These are phyloP conservation scores for Karalla daura DNA, from an alignment of 2,797 vertebrate genomes.

Conservation along the genomic window DNA sequence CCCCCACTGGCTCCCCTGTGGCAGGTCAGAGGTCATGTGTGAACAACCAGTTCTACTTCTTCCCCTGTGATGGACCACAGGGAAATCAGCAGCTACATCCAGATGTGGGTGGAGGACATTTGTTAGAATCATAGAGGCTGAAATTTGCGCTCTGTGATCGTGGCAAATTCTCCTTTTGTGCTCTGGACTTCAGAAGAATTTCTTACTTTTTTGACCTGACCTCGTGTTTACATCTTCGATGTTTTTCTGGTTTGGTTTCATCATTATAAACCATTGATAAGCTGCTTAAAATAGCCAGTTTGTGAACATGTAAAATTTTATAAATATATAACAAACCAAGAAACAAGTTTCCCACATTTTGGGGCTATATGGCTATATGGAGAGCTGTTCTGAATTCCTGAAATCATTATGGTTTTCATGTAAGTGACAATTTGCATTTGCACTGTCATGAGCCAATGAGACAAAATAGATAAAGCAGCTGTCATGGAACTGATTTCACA, in stretches of 20 bases:
- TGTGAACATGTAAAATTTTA: background rate
- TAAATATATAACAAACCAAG: no score
- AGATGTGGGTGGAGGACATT: slow-evolving; percentile 78
- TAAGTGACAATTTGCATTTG: slow-evolving; percentile 3
- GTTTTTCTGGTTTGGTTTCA: slow-evolving; percentile 8
- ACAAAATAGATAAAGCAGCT: background rate
- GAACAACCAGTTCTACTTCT: slow-evolving; percentile 76
- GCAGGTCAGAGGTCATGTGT: slow-evolving; percentile 78
- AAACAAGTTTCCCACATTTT: no score
- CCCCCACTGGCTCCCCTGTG: slow-evolving; percentile 71
- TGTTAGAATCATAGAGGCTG: slow-evolving; percentile 76
- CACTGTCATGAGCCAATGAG: background rate
- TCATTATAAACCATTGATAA: background rate
- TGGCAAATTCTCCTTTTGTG: slow-evolving; percentile 60
- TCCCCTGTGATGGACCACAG: slow-evolving; percentile 74
- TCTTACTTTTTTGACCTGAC: slow-evolving; percentile 30
- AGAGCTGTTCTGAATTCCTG: background rate
- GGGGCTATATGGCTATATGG: no score
- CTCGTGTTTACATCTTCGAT: slow-evolving; percentile 11
- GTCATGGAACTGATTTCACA: background rate
- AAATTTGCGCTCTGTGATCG: slow-evolving; percentile 76
- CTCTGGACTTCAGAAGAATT: slow-evolving; percentile 43
- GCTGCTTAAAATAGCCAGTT: background rate
- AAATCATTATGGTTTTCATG: slow-evolving; percentile 24
- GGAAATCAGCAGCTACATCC: slow-evolving; percentile 73